A percentile compares a stretch with the other conserved stretches of the same genome.
Conservation (phyloP, 2,797 vertebrate genomes). For the Enteromius afrohamiltoni region DNA sequence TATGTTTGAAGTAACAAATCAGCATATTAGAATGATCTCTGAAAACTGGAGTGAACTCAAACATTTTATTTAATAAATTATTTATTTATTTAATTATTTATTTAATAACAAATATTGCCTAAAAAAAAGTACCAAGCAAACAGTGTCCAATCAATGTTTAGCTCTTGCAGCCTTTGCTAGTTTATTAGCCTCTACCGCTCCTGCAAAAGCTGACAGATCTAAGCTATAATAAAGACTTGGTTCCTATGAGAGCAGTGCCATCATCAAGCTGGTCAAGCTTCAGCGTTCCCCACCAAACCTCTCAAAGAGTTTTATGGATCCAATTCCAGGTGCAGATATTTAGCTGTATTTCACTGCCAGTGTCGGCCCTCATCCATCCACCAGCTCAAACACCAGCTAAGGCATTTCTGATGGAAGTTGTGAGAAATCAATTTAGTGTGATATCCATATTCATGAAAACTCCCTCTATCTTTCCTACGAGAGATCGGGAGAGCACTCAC, state of each 20-base stretch:
- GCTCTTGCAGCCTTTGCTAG: neutral
- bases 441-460: constrained; percentile 54
- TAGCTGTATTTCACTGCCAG: constrained; percentile 40
- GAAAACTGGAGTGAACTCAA: neutral
- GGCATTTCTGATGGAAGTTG: constrained; percentile 37
- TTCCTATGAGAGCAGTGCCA: constrained; percentile 1
- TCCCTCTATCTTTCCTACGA: neutral
- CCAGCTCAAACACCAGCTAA: constrained; percentile 26
- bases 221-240: constrained; percentile 36
- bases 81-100: too few species aligned
- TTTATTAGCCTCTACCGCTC: neutral
- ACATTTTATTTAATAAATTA: too few species aligned
- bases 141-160: neutral
- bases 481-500: neutral
- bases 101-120: neutral
- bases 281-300: constrained; percentile 44
- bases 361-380: constrained; percentile 9
- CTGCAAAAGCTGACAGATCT: constrained; percentile 11
- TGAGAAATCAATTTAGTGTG: constrained; percentile 49
- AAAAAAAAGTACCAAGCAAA: neutral
- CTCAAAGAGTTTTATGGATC: constrained; percentile 44
- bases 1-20: too few species aligned
- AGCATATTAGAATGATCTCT: too few species aligned
- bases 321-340: constrained; percentile 58
- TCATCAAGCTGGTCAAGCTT: constrained; percentile 46